Percentiles rank a stretch among this genome's conserved stretches.
These are phyloP conservation scores for Notodromas monacha DNA, from an alignment of 2,888 invertebrate genomes.

Conservation along the genomic window DNA sequence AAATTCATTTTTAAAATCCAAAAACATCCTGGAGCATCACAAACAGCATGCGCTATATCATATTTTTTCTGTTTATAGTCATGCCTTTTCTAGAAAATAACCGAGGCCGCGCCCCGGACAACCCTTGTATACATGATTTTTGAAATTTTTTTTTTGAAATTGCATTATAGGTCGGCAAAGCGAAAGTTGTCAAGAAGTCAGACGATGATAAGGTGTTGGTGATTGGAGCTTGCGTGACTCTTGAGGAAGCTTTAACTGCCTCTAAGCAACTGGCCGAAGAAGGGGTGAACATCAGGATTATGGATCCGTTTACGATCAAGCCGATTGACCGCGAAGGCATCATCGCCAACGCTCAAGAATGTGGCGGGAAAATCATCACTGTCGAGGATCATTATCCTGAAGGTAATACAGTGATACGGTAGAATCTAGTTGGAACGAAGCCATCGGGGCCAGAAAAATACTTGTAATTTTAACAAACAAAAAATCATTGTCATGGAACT, in stretches of 20 bases:
- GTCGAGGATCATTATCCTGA: constrained; percentile 92
- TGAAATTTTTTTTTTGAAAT: too few species aligned
- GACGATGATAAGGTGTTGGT: constrained; percentile 44
- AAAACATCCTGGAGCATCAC: too few species aligned
- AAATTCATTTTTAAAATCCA: too few species aligned
- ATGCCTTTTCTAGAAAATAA: too few species aligned
- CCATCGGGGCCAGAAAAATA: too few species aligned
- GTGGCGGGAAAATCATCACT: constrained; percentile 48
- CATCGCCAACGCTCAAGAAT: constrained; percentile 35
- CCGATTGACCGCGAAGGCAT: constrained; percentile 56
- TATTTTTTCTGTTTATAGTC: too few species aligned
- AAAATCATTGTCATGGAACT: constrained; percentile 6
- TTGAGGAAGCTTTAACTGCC: constrained; percentile 61
- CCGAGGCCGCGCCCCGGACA: too few species aligned
- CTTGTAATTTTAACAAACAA: constrained; percentile 6
- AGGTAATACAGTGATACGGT: too few species aligned
- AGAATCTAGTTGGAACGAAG: too few species aligned
- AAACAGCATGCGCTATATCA: too few species aligned
- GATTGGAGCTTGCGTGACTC: constrained; percentile 71
- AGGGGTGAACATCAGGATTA: constrained; percentile 41
- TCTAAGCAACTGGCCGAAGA: constrained; percentile 32
- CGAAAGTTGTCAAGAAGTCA: constrained; percentile 41
- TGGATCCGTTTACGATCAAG: constrained; percentile 88
- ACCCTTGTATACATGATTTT: too few species aligned
- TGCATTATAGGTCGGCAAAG: constrained; percentile 32